Conservation (phyloP, 2,888 invertebrate species). For the Malthinus flaveolus region DNA sequence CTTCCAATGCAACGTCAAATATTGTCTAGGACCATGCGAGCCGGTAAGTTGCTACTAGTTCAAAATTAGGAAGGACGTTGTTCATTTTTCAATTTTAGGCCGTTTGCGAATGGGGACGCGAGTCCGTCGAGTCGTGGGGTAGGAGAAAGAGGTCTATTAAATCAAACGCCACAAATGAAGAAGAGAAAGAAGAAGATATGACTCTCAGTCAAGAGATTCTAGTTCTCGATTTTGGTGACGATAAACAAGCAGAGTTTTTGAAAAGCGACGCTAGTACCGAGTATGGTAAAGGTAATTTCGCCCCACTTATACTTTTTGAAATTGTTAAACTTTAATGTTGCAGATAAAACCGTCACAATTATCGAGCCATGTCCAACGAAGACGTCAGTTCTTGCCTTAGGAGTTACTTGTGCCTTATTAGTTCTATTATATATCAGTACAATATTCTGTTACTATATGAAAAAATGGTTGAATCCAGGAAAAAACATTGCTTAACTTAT, state of each 20-base stretch:
- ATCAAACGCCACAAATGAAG: constrained; percentile 63
- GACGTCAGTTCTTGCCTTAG: constrained; percentile 86
- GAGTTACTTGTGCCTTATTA: constrained; percentile 88
- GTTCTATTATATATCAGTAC: constrained; percentile 89
- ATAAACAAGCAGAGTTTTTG: constrained; percentile 80
- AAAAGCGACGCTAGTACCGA: constrained; percentile 76
- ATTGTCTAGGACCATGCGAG: constrained; percentile 92
- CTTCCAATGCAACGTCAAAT: constrained; percentile 96
- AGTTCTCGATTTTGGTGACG: constrained; percentile 91
- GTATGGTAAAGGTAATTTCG: constrained; percentile 67
- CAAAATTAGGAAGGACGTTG: not conserved
- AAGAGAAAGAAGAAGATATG: constrained; percentile 80
- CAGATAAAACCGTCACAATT: constrained; percentile 89
- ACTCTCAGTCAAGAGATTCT: constrained; percentile 93
- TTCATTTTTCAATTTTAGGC: constrained; percentile 60
- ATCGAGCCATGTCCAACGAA: constrained; percentile 91
- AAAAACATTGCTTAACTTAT: constrained; percentile 71
- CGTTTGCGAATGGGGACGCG: constrained; percentile 88
- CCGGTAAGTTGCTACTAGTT: constrained; percentile 65
- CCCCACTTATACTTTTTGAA: too few relatives aligned
- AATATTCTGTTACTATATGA: constrained; percentile 91
- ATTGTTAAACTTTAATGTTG: constrained; percentile 31
- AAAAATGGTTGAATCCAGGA: constrained; percentile 85
- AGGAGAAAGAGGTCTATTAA: constrained; percentile 81
- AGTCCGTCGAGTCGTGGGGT: constrained; percentile 89